A percentile compares a stretch with the other conserved stretches of the same genome.
Evolutionary conservation across 2,888 invertebrate species (phyloP).

Genomic region (Steinernema scapterisci): DNA sequence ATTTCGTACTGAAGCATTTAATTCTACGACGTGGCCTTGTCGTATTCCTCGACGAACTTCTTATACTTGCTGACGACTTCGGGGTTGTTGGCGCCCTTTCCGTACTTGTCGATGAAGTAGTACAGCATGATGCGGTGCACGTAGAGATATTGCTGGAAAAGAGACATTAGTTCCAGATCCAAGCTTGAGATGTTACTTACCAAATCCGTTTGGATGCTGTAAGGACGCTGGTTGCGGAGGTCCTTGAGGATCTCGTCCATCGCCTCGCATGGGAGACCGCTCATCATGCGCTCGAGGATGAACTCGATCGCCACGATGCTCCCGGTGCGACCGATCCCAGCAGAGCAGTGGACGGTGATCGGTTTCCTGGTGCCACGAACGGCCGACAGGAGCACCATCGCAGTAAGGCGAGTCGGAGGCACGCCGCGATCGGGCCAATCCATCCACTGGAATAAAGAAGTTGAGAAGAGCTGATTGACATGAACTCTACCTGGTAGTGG

Average conservation of each 20-base stretch:
- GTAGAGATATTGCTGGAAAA: conserved; percentile 31
- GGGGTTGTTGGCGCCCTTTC: neutral
- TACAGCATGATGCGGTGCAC: conserved; percentile 39
- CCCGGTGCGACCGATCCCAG: conserved; percentile 53
- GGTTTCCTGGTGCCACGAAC: conserved; percentile 53
- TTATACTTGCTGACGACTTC: conserved; percentile 30
- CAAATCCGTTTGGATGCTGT: conserved; percentile 51
- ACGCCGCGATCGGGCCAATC: conserved; percentile 56
- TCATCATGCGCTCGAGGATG: conserved; percentile 41
- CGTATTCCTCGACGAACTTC: conserved; percentile 35
- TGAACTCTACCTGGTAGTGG: conserved; percentile 43
- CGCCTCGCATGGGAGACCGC: conserved; percentile 39
- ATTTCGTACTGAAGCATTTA: too few species aligned
- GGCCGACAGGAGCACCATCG: conserved; percentile 44
- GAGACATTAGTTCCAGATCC: neutral
- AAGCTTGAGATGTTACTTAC: conserved; percentile 4
- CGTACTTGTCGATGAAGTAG: conserved; percentile 49
- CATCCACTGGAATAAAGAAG: neutral
- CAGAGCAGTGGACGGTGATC: conserved; percentile 57
- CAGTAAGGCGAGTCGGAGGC: conserved; percentile 34
- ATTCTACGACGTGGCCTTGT: conserved; percentile 5
- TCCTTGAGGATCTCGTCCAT: conserved; percentile 51
- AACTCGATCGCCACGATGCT: conserved; percentile 50
- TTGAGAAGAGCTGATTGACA: too few species aligned
- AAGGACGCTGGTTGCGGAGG: conserved; percentile 49